phyloP scores from a whole-genome alignment of 2,888 invertebrate genomes.

The Hemicrepidius hirtus region DNA sequence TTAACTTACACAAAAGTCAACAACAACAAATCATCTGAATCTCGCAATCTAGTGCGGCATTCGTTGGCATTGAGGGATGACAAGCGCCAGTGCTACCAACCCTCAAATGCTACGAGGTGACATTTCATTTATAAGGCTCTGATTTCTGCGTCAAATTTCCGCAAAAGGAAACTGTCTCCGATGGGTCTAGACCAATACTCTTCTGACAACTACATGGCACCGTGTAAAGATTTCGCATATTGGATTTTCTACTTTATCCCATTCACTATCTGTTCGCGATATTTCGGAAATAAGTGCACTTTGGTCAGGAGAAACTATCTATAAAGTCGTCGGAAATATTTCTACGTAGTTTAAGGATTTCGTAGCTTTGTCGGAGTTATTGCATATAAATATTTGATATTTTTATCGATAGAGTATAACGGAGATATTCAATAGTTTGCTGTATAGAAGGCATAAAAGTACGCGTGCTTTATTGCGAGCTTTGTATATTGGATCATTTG shows the following conservation, averaged over 20 bases:
- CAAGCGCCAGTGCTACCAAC: slow-evolving; percentile 51
- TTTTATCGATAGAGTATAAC: slow-evolving; percentile 27
- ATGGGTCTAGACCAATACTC: slow-evolving; percentile 58
- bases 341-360: neutral
- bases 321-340: slow-evolving; percentile 36
- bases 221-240: slow-evolving; percentile 56
- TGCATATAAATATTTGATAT: slow-evolving; percentile 38
- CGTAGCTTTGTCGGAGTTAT: slow-evolving; percentile 28
- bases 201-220: slow-evolving; percentile 58
- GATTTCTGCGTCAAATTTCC: slow-evolving; percentile 61
- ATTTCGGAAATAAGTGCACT: slow-evolving; percentile 41
- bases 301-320: slow-evolving; percentile 32
- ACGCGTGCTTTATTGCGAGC: slow-evolving; percentile 19
- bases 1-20: slow-evolving; percentile 44
- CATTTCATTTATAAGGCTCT: slow-evolving; percentile 62
- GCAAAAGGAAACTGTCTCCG: slow-evolving; percentile 58
- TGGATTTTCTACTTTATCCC: slow-evolving; percentile 55
- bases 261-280: slow-evolving; percentile 37
- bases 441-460: slow-evolving; percentile 26
- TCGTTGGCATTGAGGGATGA: slow-evolving; percentile 52
- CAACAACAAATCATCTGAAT: slow-evolving; percentile 52
- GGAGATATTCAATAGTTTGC: slow-evolving; percentile 27
- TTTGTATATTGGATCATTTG: slow-evolving; percentile 38
- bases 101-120: slow-evolving; percentile 55
- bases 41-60: slow-evolving; percentile 49